Evolutionary conservation across 2,113 vertebrate species (phyloP), one percentile per base, ranked within the genome.

Genomic region (Thomomys bottae): DNA sequence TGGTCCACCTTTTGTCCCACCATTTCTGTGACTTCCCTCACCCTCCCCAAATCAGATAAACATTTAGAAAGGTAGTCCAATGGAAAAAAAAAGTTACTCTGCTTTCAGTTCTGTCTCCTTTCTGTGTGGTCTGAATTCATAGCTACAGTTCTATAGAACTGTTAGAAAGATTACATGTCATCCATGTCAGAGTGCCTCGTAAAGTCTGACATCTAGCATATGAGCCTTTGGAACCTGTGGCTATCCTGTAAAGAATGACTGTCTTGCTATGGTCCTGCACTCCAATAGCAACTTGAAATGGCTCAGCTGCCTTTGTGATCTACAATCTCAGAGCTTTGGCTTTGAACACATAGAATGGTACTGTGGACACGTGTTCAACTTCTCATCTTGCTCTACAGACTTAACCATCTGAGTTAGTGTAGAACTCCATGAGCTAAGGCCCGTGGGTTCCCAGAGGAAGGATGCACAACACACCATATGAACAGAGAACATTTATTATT

Each of bases 401-500:
- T 61, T 84, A 38, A 36, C 26, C 68, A 67, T 90, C 89, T 45
- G 88, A 61, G 82, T 38, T 80, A 57, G 32, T 28, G n/a, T 38
- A 61, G 59, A 84, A 21, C 73, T 54, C 12, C 1, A 20, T 59
- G 49, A 90, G 59, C 79, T 40, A 54, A 91, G 66, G 66, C 40
- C 49, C 54, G 0, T 1, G 36, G 71, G 49, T 34, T 18, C 63
- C 87, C 57, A 38, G 21, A 87, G 49, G 66, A 66, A 87, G 49
- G 66, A 66, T 0, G 8, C 87, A 32, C 32, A 36, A 75, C 38
- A 38, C 5, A 59, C 59, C 89, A 26, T 36, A 76, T 72, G 87
- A 92, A 72, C 6, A 34, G 84, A 84, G 85, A 83, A 40, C 87
- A 78, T 81, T 93, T 88, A 80, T 90, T 86, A 84, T 64, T 36